Conservation (phyloP, 2,888 invertebrate genomes). For the Metellina segmentata region DNA sequence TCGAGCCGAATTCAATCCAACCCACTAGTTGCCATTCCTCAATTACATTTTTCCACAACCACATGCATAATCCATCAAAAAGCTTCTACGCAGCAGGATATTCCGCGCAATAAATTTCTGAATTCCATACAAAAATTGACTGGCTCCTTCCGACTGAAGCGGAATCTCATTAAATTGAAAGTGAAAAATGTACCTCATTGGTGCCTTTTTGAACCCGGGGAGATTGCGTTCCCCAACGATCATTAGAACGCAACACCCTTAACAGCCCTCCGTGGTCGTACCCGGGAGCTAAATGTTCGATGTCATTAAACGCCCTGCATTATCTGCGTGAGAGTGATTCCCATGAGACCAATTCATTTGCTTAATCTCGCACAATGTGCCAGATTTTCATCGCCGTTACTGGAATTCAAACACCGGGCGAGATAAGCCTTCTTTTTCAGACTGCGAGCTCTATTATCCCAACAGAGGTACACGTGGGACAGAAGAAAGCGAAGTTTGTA, state of each 20-base stretch:
- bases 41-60: not conserved
- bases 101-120: not conserved
- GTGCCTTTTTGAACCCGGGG: not conserved
- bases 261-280: no score
- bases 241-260: not conserved
- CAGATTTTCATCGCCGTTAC: not conserved
- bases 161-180: not conserved
- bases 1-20: not conserved
- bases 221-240: not conserved
- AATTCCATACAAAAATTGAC: not conserved
- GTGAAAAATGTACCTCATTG: not conserved
- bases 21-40: not conserved
- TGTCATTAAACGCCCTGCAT: not conserved
- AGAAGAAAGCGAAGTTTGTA: not conserved
- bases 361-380: not conserved
- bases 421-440: not conserved
- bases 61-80: not conserved
- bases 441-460: not conserved
- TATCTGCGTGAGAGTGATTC: not conserved
- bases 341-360: not conserved
- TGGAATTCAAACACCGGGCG: not conserved
- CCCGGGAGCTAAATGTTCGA: not conserved
- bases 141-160: not conserved
- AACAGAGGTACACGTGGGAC: not conserved
- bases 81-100: not conserved